Conservation (phyloP, 2,797 vertebrate genomes). For the Cichlasoma orientale region DNA sequence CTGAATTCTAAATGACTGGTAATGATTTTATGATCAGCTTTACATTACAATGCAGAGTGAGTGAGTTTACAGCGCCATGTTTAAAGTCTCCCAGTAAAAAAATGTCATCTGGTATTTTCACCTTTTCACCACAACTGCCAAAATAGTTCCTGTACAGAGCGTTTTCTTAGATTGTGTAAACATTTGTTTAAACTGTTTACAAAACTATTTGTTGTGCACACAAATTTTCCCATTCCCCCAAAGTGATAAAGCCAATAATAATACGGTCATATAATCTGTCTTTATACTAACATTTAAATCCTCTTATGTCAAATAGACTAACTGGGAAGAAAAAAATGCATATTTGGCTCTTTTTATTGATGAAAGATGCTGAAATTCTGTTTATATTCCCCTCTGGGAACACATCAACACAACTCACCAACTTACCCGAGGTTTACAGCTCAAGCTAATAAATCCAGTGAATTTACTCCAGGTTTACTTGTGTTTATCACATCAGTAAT, state of each 20-base stretch:
- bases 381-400: background rate
- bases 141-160: background rate
- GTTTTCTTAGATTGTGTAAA: constrained; percentile 9
- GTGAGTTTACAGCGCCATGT: background rate
- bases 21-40: background rate
- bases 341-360: background rate
- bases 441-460: background rate
- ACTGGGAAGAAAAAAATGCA: too few species aligned
- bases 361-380: background rate
- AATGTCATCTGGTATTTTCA: fast-evolving
- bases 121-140: background rate
- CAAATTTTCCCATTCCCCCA: background rate
- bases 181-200: constrained; percentile 6
- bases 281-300: background rate
- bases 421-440: background rate
- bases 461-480: background rate
- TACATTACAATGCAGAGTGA: background rate
- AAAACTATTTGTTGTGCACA: background rate
- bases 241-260: background rate
- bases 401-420: background rate
- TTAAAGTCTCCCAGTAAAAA: background rate
- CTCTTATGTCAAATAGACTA: background rate
- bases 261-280: background rate
- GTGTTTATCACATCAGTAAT: background rate
- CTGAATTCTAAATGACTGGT: background rate